Base-by-base conservation (phyloP, 2,888 invertebrate genomes). In the Drosophila monieri region DNA sequence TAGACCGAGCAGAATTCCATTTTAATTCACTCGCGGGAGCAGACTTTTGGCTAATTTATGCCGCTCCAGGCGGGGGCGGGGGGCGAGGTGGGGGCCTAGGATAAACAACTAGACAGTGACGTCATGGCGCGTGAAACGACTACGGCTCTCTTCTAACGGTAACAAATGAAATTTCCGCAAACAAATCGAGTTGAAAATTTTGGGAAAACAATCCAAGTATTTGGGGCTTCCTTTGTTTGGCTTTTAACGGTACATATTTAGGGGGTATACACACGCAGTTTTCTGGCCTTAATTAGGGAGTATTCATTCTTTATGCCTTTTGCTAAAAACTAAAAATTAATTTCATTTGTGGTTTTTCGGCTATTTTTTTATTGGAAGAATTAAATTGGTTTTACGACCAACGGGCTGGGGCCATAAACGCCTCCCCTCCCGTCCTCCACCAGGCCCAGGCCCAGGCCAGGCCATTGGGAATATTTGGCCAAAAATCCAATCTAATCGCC, bases 351-450 rank as follows among this genome's bases (percentile, higher is more conserved):
- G 51, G 12, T 12, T 37, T 51, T 44, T 14, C 14, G 8, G 15
- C n/a, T 25, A 51, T 64, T 23, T 41, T 44, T 64, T 46, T 41
- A 64, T 64, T 52, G 46, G 35, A 23, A 66, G 54, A 55, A 67
- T 66, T 66, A 66, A 66, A 49, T 66, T 30, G 35, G 12, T 66
- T 66, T 66, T 37, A 65, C 66, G 66, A 66, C 55, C 14, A n/a
- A n/a, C 27, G 48, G 21, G 10, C 10, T 15, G 15, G 15, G 18
- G 15, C 14, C 21, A 53, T 18, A 4, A n/a, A 8, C 14, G 39
- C 46, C 27, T 35, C 9, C 15, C n/a, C n/a, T n/a, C n/a, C n/a
- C n/a, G n/a, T n/a, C n/a, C n/a, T n/a, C n/a, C n/a, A n/a, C n/a
- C n/a, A n/a, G n/a, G 15, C 12, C 46, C 23, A 47, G n/a, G 32